A percentile compares a stretch with the other conserved stretches of the same genome.
These are phyloP conservation scores for Cololabis saira DNA, from an alignment of 2,113 vertebrate species.

Conservation along the genomic window DNA sequence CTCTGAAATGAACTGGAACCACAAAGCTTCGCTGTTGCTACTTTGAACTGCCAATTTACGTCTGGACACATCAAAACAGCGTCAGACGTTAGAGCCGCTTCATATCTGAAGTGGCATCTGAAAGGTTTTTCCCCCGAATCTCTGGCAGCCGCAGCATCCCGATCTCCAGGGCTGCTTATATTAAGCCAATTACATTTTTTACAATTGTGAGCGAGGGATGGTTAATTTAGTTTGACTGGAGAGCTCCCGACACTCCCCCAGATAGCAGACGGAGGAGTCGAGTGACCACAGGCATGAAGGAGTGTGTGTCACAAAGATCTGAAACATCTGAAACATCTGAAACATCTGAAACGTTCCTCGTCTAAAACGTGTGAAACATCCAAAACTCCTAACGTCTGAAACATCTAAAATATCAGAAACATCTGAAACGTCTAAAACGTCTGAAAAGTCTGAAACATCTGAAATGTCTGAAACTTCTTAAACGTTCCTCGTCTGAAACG, in stretches of 20 bases:
- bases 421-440: too few species aligned
- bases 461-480: too few species aligned
- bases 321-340: too few species aligned
- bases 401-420: too few species aligned
- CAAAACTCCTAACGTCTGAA: too few species aligned
- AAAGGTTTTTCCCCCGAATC: conserved; percentile 35
- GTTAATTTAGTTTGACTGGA: conserved; percentile 74
- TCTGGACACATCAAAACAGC: conserved; percentile 22
- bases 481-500: too few species aligned
- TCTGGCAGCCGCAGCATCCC: conserved; percentile 45
- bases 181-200: conserved; percentile 78
- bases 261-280: conserved; percentile 68
- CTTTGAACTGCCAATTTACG: conserved; percentile 12
- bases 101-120: conserved; percentile 49
- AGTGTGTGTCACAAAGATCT: conserved; percentile 59
- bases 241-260: conserved; percentile 60
- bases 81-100: conserved; percentile 21
- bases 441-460: too few species aligned
- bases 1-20: conserved; percentile 16
- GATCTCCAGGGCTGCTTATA: conserved; percentile 64
- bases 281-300: conserved; percentile 69
- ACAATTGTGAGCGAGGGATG: conserved; percentile 71
- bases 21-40: conserved; percentile 3
- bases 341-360: too few species aligned
- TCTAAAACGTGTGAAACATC: too few species aligned